A percentile compares a stretch with the other conserved stretches of the same genome.
These are phyloP conservation scores for Andricus curvator DNA, from an alignment of 2,888 invertebrate species.

Conservation along the genomic window DNA sequence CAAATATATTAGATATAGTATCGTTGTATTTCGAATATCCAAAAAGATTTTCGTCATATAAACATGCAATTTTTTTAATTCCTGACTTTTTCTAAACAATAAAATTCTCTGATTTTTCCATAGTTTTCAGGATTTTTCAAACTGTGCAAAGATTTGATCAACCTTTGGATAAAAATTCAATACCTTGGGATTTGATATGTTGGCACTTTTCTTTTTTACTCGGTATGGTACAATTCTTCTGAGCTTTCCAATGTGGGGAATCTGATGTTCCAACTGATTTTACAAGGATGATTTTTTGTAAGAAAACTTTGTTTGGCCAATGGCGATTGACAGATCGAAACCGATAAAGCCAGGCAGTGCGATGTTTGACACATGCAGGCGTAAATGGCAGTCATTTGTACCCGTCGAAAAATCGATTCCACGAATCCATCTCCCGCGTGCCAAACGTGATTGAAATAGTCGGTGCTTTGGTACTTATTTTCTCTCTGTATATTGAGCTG, in stretches of 20 bases:
- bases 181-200: too few species aligned
- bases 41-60: too few species aligned
- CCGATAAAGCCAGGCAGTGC: background rate
- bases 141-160: too few species aligned
- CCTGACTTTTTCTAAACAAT: too few species aligned
- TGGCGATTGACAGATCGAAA: background rate
- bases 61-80: too few species aligned
- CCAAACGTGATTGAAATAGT: constrained; percentile 14
- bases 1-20: too few species aligned
- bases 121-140: too few species aligned
- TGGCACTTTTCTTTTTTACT: too few species aligned
- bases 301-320: background rate
- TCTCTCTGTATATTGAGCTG: background rate
- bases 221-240: too few species aligned
- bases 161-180: too few species aligned
- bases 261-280: background rate
- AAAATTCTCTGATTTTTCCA: too few species aligned
- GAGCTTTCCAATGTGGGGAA: background rate
- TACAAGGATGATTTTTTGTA: background rate
- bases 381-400: constrained; percentile 19
- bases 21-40: too few species aligned
- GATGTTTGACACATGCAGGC: constrained; percentile 26
- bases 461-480: constrained; percentile 6
- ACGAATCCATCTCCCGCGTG: constrained; percentile 7
- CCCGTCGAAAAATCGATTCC: background rate